A percentile compares a stretch with the other conserved stretches of the same genome.
phyloP scores from a whole-genome alignment of 2,888 invertebrate species.

The Sinotaia quadrata region DNA sequence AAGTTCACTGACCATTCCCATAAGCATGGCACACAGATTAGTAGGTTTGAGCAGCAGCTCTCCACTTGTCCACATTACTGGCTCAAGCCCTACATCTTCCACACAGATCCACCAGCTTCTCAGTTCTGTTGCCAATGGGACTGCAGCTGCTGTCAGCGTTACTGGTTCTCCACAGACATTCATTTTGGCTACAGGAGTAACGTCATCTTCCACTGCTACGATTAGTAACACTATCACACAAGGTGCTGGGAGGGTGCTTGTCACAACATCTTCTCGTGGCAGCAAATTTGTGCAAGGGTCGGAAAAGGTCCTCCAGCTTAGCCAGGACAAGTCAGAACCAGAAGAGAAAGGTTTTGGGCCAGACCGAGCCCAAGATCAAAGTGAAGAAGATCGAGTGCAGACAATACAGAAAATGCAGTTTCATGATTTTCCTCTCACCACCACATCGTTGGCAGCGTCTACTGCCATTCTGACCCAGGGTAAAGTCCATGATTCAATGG shows the following conservation, averaged over 20 bases:
- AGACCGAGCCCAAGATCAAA: not conserved
- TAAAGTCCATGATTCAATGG: not conserved
- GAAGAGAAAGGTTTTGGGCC: not conserved
- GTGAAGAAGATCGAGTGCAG: constrained; percentile 30
- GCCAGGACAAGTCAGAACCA: not conserved
- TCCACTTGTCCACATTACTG: constrained; percentile 52
- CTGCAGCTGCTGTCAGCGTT: not conserved
- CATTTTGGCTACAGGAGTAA: not conserved
- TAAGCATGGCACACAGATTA: constrained; percentile 34
- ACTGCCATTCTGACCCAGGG: constrained; percentile 5
- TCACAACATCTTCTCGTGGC: not conserved
- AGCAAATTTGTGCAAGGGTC: not conserved
- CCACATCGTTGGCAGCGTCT: constrained; percentile 42
- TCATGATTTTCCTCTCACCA: constrained; percentile 64
- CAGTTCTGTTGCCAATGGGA: constrained; percentile 31
- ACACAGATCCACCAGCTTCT: constrained; percentile 68
- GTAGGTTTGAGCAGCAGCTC: constrained; percentile 14
- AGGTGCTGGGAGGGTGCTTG: not conserved
- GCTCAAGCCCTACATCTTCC: constrained; percentile 49
- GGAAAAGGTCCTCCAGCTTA: not conserved
- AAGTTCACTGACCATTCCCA: constrained; percentile 24
- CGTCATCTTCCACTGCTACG: not conserved
- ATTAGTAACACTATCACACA: not conserved
- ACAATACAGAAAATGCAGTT: constrained; percentile 63
- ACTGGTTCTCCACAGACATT: not conserved